Conservation (phyloP, 2,888 invertebrate genomes). For the Uropetala carovei region DNA sequence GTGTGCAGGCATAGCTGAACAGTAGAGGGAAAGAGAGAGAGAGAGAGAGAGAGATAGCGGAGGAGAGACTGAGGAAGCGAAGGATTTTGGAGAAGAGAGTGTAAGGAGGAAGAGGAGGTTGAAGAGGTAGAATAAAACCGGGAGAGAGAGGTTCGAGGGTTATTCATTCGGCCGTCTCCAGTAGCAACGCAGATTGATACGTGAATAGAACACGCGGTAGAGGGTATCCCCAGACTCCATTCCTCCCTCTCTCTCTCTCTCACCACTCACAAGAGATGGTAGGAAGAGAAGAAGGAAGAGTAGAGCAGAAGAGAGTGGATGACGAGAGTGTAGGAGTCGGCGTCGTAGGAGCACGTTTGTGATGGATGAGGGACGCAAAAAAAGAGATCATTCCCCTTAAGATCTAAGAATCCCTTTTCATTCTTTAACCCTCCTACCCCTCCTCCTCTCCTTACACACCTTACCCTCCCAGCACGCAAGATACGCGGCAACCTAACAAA, state of each 20-base stretch:
- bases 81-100: neutral
- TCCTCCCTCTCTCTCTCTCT: neutral
- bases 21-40: no score
- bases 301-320: neutral
- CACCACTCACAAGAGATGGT: neutral
- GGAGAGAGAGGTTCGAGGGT: neutral
- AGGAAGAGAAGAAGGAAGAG: neutral
- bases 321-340: neutral
- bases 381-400: conserved; percentile 37
- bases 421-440: neutral
- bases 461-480: no score
- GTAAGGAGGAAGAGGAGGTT: neutral
- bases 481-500: no score
- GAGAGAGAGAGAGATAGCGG: neutral
- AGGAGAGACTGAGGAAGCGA: neutral
- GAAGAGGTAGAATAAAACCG: neutral
- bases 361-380: conserved; percentile 18
- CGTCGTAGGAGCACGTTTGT: neutral
- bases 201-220: conserved; percentile 5
- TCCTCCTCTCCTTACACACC: no score
- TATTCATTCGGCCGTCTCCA: neutral
- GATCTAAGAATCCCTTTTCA: conserved; percentile 17
- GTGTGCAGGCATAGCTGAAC: no score
- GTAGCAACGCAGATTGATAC: conserved; percentile 17
- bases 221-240: neutral